A percentile compares a stretch with the other conserved stretches of the same genome.
Conservation (phyloP, 2,888 invertebrate species). For the Drosophila eohydei region DNA sequence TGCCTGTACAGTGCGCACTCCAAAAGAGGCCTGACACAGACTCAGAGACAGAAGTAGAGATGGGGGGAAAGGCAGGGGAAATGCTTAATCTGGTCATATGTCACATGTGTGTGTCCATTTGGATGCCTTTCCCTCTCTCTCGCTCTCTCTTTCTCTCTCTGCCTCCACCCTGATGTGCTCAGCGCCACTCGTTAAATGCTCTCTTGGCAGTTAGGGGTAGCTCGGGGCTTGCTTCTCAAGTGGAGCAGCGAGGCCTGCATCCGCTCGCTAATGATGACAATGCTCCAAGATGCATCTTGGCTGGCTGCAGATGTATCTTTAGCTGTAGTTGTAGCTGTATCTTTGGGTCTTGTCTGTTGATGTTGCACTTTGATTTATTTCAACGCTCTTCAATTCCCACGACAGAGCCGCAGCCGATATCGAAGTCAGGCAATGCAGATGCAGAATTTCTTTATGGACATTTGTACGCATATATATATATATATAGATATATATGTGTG, state of each 20-base stretch:
- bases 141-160: background rate
- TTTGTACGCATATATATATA: slow-evolving; percentile 24
- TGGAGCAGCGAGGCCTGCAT: slow-evolving; percentile 75
- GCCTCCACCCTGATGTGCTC: slow-evolving; percentile 3
- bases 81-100: slow-evolving; percentile 31
- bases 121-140: slow-evolving; percentile 24
- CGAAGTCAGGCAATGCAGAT: slow-evolving; percentile 43
- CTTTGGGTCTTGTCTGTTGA: background rate
- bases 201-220: slow-evolving; percentile 26
- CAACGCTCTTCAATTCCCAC: slow-evolving; percentile 73
- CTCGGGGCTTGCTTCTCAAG: slow-evolving; percentile 37
- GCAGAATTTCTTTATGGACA: slow-evolving; percentile 17
- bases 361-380: slow-evolving; percentile 76
- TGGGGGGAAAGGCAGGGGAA: background rate
- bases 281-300: slow-evolving; percentile 36
- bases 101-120: slow-evolving; percentile 64
- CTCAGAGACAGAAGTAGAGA: background rate
- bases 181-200: slow-evolving; percentile 14
- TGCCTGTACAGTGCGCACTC: slow-evolving; percentile 22
- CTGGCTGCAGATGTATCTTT: slow-evolving; percentile 17
- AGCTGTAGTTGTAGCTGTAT: slow-evolving; percentile 14
- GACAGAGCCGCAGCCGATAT: slow-evolving; percentile 57
- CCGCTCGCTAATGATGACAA: slow-evolving; percentile 75
- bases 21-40: background rate
- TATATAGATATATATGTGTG: background rate